Evolutionary conservation across 2,113 vertebrate species (phyloP).

Genomic region (Gallinago media): DNA sequence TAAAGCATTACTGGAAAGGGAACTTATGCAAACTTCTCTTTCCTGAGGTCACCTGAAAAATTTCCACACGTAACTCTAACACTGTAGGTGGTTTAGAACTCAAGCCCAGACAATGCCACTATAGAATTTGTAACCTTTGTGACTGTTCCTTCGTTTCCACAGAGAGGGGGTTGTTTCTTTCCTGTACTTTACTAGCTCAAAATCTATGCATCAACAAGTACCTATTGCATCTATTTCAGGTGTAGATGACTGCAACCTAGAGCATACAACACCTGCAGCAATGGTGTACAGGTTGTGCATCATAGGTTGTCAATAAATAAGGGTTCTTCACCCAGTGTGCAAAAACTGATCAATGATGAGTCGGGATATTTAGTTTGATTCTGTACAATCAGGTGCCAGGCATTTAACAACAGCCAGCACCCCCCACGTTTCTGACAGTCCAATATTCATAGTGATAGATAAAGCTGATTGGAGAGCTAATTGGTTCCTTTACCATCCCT

Average conservation of each 20-base stretch:
- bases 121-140: not conserved
- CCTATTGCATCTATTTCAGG: not conserved
- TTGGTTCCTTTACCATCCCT: not conserved
- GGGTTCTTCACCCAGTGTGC: not conserved
- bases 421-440: not conserved
- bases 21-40: not conserved
- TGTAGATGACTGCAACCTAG: not conserved
- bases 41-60: not conserved
- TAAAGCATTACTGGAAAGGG: not conserved
- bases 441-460: not conserved
- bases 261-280: not conserved
- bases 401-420: not conserved
- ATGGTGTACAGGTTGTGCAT: not conserved
- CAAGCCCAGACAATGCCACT: fast-evolving
- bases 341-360: not conserved
- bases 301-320: not conserved
- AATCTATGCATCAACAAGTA: not conserved
- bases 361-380: not conserved
- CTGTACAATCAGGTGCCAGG: not conserved
- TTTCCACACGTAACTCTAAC: not conserved
- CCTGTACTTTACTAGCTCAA: not conserved
- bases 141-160: not conserved
- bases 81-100: not conserved
- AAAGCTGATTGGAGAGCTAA: not conserved
- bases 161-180: not conserved